Percentiles rank a stretch among this genome's conserved stretches.
These are phyloP conservation scores for Chaenocephalus aceratus DNA, from an alignment of 2,113 vertebrate genomes.

Conservation along the genomic window DNA sequence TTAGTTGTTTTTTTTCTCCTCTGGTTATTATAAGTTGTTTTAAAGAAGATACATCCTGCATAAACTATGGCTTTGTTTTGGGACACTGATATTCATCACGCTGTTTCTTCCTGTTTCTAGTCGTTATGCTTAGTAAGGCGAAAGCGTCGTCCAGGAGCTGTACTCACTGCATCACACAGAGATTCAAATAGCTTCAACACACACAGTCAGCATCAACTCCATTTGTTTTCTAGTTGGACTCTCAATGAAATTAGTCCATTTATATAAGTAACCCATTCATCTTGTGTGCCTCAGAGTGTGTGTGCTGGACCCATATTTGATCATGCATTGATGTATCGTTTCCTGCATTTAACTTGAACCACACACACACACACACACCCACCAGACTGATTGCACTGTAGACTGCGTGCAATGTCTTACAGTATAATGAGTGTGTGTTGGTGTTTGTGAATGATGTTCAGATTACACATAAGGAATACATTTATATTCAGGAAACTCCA, in stretches of 20 bases:
- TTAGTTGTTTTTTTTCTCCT: too few species aligned
- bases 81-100: too few species aligned
- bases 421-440: not conserved
- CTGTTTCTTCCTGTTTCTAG: not conserved
- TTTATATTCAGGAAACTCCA: not conserved
- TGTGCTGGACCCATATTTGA: constrained; percentile 8
- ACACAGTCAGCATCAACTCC: constrained; percentile 33
- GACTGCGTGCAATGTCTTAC: not conserved
- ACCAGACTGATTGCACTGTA: not conserved
- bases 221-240: constrained; percentile 21
- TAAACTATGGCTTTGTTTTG: too few species aligned
- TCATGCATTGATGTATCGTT: not conserved
- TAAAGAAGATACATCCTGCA: not conserved
- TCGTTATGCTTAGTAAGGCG: not conserved
- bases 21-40: not conserved
- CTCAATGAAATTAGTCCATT: constrained; percentile 34
- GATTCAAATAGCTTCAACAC: not conserved
- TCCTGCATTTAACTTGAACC: not conserved
- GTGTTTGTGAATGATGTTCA: not conserved
- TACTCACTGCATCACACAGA: not conserved
- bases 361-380: not conserved
- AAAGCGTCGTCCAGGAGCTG: not conserved
- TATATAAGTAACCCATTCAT: constrained; percentile 35
- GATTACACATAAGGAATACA: not conserved
- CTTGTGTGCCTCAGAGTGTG: constrained; percentile 10